Percentiles rank a stretch among this genome's conserved stretches.
These are phyloP conservation scores for Sarcophaga rosellei DNA, from an alignment of 2,888 invertebrate species.

Conservation along the genomic window DNA sequence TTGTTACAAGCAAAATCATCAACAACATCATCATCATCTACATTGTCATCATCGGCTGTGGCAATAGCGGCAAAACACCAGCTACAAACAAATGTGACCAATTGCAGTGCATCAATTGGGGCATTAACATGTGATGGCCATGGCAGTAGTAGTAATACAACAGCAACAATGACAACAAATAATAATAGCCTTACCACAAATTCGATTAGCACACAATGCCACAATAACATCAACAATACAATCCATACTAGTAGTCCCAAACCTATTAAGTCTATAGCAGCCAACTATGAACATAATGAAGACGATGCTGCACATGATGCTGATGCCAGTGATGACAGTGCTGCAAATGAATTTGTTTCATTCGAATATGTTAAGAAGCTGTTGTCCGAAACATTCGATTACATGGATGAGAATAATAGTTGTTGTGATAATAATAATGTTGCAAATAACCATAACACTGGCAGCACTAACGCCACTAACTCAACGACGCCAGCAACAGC, in stretches of 20 bases:
- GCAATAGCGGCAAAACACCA: slow-evolving; percentile 31
- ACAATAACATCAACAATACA: slow-evolving; percentile 56
- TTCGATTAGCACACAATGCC: slow-evolving; percentile 66
- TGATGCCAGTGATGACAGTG: slow-evolving; percentile 34
- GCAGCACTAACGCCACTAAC: not conserved
- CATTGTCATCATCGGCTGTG: not conserved
- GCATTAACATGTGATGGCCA: slow-evolving; percentile 56
- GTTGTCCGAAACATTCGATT: slow-evolving; percentile 78
- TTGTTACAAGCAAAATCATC: slow-evolving; percentile 69
- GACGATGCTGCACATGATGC: slow-evolving; percentile 16
- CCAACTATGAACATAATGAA: slow-evolving; percentile 13
- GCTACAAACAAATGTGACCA: slow-evolving; percentile 53
- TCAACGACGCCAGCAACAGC: slow-evolving; percentile 20
- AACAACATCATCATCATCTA: slow-evolving; percentile 47
- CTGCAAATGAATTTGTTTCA: slow-evolving; percentile 78
- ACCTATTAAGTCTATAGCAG: slow-evolving; percentile 40
- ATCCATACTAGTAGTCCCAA: not conserved
- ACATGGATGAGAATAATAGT: slow-evolving; percentile 68
- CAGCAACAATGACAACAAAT: slow-evolving; percentile 42
- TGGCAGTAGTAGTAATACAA: slow-evolving; percentile 46
- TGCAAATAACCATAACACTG: slow-evolving; percentile 40
- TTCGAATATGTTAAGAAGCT: slow-evolving; percentile 81
- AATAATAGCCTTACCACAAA: slow-evolving; percentile 62
- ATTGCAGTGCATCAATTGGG: slow-evolving; percentile 36
- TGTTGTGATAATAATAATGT: slow-evolving; percentile 36